Percentiles rank a stretch among this genome's conserved stretches.
Evolutionary conservation across 2,888 invertebrate species (phyloP).

Genomic region (Platycheirus albimanus): DNA sequence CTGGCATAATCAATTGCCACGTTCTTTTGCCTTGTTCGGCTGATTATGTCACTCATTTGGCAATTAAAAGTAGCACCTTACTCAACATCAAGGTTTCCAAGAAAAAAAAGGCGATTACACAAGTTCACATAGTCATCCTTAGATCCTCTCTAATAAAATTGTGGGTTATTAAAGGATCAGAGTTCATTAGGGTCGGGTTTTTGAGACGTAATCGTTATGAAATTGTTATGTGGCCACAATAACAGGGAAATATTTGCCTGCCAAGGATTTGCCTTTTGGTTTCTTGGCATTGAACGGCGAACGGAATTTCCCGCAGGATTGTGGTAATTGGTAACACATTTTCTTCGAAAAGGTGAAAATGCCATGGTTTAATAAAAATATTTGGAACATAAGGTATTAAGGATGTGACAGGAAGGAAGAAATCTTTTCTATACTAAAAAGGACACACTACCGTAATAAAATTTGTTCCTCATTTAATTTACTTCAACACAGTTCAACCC

Average conservation of each 20-base stretch:
- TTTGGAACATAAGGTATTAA: too few relatives aligned
- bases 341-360: neutral
- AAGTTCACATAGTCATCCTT: neutral
- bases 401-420: too few relatives aligned
- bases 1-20: conserved; percentile 1
- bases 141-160: neutral
- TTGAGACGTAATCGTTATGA: neutral
- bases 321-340: neutral
- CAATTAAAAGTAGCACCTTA: neutral
- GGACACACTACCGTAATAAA: neutral
- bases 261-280: neutral
- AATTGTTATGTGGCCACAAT: neutral
- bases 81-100: neutral
- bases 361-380: neutral
- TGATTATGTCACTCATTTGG: neutral
- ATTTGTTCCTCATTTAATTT: conserved; percentile 12
- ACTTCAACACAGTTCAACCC: neutral
- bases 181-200: neutral
- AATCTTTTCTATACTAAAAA: too few relatives aligned
- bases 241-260: neutral
- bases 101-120: neutral
- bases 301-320: neutral
- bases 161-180: conserved; percentile 2
- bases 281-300: neutral
- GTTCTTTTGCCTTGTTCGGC: neutral